Percentiles rank a stretch among this genome's conserved stretches.
These are phyloP conservation scores for Acanthaster planci DNA, from an alignment of 35 echinoderm and acorn worm species.

Conservation along the genomic window DNA sequence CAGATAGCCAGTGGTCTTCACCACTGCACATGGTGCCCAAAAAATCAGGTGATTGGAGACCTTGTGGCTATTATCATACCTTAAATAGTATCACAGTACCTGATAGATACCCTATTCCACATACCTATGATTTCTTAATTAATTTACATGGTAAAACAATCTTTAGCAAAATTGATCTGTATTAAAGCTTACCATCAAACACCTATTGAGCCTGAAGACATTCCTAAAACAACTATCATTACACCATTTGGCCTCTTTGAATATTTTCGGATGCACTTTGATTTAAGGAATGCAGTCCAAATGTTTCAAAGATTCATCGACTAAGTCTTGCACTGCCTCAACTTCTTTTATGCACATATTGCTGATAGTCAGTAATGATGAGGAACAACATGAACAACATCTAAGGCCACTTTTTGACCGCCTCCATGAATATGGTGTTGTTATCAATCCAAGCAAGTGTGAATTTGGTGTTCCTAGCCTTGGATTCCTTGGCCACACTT, in stretches of 20 bases:
- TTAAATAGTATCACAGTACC: constrained; percentile 54
- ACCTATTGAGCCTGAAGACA: constrained; percentile 50
- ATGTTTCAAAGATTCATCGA: constrained; percentile 69
- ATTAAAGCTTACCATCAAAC: constrained; percentile 65
- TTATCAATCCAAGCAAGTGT: constrained; percentile 54
- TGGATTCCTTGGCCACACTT: constrained; percentile 38
- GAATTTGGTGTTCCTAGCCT: constrained; percentile 23
- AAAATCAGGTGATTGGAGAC: too few relatives aligned
- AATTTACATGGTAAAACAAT: constrained; percentile 31
- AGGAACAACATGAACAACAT: constrained; percentile 36
- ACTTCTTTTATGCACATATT: constrained; percentile 55
- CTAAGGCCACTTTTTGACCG: constrained; percentile 33
- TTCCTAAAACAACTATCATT: constrained; percentile 51
- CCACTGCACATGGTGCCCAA: constrained; percentile 66
- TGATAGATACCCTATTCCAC: constrained; percentile 64
- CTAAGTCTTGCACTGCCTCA: constrained; percentile 23
- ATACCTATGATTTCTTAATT: constrained; percentile 56
- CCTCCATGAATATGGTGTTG: constrained; percentile 43
- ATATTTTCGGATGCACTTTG: constrained; percentile 61
- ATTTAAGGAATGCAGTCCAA: constrained; percentile 36
- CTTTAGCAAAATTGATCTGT: constrained; percentile 58
- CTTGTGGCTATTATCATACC: constrained; percentile 65
- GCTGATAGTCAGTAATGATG: constrained; percentile 25
- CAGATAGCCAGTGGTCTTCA: constrained; percentile 53
- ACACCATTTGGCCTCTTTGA: constrained; percentile 65